Evolutionary conservation across 2,888 invertebrate species (phyloP).

Genomic region (Pyrrhia umbra): DNA sequence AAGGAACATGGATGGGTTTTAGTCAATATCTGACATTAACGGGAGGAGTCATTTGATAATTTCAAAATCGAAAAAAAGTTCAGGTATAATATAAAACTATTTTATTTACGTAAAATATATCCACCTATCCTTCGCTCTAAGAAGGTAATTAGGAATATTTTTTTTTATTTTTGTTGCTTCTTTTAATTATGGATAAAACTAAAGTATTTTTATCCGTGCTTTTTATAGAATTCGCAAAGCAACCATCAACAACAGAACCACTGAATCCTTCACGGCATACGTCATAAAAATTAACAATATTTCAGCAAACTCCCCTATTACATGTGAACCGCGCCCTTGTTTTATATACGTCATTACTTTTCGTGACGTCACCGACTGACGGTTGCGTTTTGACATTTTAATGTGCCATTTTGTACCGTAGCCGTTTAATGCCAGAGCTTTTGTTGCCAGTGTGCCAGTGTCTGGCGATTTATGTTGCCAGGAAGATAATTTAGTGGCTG

Average conservation of each 20-base stretch:
- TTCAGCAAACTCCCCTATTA: constrained; percentile 18
- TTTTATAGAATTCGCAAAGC: not conserved
- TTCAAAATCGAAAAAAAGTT: too few relatives aligned
- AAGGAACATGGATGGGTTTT: too few relatives aligned
- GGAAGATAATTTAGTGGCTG: constrained; percentile 74
- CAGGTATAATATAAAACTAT: too few relatives aligned
- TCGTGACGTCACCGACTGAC: constrained; percentile 66
- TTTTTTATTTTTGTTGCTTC: too few relatives aligned
- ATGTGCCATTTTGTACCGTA: constrained; percentile 78
- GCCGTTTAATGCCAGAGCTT: constrained; percentile 78
- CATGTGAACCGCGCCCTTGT: constrained; percentile 40
- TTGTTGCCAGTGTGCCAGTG: constrained; percentile 71
- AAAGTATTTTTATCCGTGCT: not conserved
- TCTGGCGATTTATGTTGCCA: constrained; percentile 74
- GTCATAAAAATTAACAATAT: constrained; percentile 38
- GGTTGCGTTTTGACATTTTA: constrained; percentile 82
- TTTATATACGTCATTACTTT: constrained; percentile 58
- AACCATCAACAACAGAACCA: not conserved
- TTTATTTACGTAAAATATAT: too few relatives aligned
- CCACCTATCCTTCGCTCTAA: too few relatives aligned
- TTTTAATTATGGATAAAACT: too few relatives aligned
- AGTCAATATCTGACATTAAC: too few relatives aligned
- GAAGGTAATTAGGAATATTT: too few relatives aligned
- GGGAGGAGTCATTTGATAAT: too few relatives aligned
- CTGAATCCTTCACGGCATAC: constrained; percentile 7